These are phyloP conservation scores for Monochamus saltuarius DNA, from an alignment of 1,140 invertebrate genomes.

Conservation along the genomic window DNA sequence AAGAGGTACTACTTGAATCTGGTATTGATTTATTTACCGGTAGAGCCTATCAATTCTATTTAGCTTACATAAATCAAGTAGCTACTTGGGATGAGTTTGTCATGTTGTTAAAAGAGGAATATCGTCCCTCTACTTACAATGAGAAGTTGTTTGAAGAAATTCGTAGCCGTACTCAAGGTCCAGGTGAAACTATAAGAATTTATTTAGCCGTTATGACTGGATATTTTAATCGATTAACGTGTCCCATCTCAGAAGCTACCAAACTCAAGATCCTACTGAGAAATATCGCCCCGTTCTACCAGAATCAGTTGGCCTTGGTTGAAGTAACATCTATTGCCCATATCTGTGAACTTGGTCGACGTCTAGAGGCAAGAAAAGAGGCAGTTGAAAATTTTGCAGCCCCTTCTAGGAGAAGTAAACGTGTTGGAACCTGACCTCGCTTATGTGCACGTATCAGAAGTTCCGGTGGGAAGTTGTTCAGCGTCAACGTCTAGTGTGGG, in stretches of 20 bases:
- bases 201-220: conserved; percentile 22
- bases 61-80: conserved; percentile 23
- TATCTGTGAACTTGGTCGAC: conserved; percentile 11
- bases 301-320: conserved; percentile 16
- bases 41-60: conserved; percentile 41
- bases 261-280: conserved; percentile 17
- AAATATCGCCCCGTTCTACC: conserved; percentile 24
- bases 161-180: conserved; percentile 20
- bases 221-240: conserved; percentile 19
- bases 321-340: conserved; percentile 9
- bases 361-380: conserved; percentile 9
- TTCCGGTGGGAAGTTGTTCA: background rate
- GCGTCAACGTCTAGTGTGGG: background rate
- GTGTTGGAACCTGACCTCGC: conserved; percentile 26
- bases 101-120: conserved; percentile 24
- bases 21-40: conserved; percentile 39
- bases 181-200: conserved; percentile 20
- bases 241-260: conserved; percentile 10
- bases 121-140: conserved; percentile 25
- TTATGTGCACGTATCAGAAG: conserved; percentile 14
- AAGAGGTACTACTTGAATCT: conserved; percentile 29
- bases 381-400: conserved; percentile 17
- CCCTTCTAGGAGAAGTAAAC: conserved; percentile 6
- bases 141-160: conserved; percentile 28
- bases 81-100: conserved; percentile 23